These are phyloP conservation scores for Phenacoccus solenopsis DNA, from an alignment of 1,140 invertebrate genomes.

Conservation along the genomic window DNA sequence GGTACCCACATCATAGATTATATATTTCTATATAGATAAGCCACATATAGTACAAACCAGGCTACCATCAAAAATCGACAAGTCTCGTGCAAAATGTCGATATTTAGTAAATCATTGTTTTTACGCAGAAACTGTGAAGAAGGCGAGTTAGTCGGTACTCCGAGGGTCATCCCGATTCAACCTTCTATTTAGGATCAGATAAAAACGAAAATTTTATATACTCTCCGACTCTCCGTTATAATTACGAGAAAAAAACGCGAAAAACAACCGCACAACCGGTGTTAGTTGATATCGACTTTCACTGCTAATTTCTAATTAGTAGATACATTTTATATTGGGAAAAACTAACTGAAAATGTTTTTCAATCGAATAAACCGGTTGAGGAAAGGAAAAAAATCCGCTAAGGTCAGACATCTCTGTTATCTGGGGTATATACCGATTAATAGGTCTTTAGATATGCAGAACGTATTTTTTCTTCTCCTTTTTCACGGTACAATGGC, in stretches of 20 bases:
- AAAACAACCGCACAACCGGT: background rate
- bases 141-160: background rate
- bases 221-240: background rate
- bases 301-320: background rate
- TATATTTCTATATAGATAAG: no score
- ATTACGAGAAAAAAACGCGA: background rate
- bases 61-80: no score
- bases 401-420: constrained; percentile 8
- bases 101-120: background rate
- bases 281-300: background rate
- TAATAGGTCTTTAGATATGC: constrained; percentile 9
- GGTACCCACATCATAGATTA: no score
- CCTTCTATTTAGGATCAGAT: background rate
- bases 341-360: no score
- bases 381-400: background rate
- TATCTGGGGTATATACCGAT: constrained; percentile 11
- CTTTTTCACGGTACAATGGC: constrained; percentile 12
- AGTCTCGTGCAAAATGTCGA: no score
- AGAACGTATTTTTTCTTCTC: background rate
- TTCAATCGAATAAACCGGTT: background rate
- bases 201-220: background rate
- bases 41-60: no score
- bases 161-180: background rate
- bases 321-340: no score
- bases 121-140: background rate